Percentiles rank a stretch among this genome's conserved stretches.
Conservation (phyloP, 1,140 invertebrate species). For the Platyura marginata region DNA sequence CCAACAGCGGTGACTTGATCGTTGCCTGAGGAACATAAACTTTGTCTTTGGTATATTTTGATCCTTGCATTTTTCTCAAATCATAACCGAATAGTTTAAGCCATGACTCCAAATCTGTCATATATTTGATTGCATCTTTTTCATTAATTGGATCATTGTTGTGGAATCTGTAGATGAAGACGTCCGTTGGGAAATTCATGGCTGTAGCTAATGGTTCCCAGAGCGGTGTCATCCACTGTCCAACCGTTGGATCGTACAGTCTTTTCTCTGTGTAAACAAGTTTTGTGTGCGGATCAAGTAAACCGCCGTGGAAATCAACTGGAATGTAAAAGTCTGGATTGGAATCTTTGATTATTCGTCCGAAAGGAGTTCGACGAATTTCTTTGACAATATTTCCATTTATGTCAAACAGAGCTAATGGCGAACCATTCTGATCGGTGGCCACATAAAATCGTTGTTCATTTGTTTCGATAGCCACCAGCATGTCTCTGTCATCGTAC, state of each 20-base stretch:
- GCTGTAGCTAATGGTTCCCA: slow-evolving; percentile 71
- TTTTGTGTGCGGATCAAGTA: slow-evolving; percentile 66
- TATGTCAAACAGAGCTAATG: slow-evolving; percentile 74
- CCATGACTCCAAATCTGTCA: slow-evolving; percentile 73
- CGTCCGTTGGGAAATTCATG: slow-evolving; percentile 64
- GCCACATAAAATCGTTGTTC: slow-evolving; percentile 79
- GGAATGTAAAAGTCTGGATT: slow-evolving; percentile 83
- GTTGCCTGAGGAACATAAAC: slow-evolving; percentile 57
- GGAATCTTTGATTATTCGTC: slow-evolving; percentile 70
- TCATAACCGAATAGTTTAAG: slow-evolving; percentile 76
- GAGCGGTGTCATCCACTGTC: slow-evolving; percentile 86
- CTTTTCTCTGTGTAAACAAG: slow-evolving; percentile 56
- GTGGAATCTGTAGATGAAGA: slow-evolving; percentile 80
- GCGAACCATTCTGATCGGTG: slow-evolving; percentile 82
- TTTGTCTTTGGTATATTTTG: slow-evolving; percentile 51
- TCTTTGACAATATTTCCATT: slow-evolving; percentile 84
- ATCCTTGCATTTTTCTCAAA: slow-evolving; percentile 66
- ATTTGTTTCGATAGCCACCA: slow-evolving; percentile 65
- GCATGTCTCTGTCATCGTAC: slow-evolving; percentile 67
- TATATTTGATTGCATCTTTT: slow-evolving; percentile 52
- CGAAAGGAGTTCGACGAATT: slow-evolving; percentile 78
- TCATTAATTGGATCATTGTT: slow-evolving; percentile 86
- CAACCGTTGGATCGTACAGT: slow-evolving; percentile 80
- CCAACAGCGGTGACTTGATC: slow-evolving; percentile 54
- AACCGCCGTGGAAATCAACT: slow-evolving; percentile 82